phyloP scores from a whole-genome alignment of 2,888 invertebrate genomes.

The Rhyacophila evoluta region DNA sequence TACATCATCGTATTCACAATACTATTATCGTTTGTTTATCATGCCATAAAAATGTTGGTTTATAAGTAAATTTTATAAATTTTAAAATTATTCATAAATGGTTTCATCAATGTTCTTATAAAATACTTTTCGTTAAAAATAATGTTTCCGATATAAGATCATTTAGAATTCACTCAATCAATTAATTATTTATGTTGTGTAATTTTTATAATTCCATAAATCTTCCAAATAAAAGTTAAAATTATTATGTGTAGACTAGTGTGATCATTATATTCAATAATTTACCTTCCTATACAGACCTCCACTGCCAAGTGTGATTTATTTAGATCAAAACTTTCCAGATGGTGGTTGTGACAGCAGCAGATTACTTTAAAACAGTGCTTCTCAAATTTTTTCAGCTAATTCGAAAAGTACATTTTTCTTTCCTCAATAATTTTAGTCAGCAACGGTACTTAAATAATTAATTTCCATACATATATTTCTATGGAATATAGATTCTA shows the following conservation, averaged over 20 bases:
- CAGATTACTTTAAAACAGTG: too few species aligned
- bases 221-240: conserved; percentile 24
- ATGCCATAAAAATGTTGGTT: not conserved
- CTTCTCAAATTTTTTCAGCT: too few species aligned
- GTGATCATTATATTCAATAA: not conserved
- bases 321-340: too few species aligned
- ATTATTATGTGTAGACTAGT: conserved; percentile 2
- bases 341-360: too few species aligned
- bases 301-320: too few species aligned
- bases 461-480: too few species aligned
- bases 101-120: not conserved
- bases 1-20: not conserved
- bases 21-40: not conserved
- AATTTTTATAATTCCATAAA: conserved; percentile 22
- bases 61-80: not conserved
- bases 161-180: not conserved
- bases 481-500: too few species aligned
- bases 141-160: not conserved
- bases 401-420: too few species aligned
- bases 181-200: conserved; percentile 14
- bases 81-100: not conserved
- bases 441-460: too few species aligned
- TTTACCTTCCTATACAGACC: too few species aligned
- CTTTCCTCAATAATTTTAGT: too few species aligned
- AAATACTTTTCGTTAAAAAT: not conserved